Evolutionary conservation across 2,888 invertebrate species (phyloP).

Genomic region (Lasioglossum oenotherae): DNA sequence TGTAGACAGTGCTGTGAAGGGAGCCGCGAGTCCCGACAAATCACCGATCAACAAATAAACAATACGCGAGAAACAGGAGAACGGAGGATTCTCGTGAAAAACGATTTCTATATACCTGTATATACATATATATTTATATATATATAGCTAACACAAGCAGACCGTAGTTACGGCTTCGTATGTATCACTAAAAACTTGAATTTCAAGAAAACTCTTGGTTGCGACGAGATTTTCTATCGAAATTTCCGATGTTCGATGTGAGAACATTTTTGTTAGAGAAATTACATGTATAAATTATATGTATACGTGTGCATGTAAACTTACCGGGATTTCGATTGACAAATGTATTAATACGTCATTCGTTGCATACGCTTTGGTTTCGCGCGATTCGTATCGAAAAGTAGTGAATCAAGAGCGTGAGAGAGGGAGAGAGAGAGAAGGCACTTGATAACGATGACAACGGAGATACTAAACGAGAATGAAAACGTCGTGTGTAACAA

Average conservation of each 20-base stretch:
- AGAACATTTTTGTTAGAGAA: not conserved
- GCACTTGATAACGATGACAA: slow-evolving; percentile 62
- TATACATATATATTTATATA: not conserved
- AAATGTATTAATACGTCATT: slow-evolving; percentile 35
- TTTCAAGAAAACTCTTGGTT: not conserved
- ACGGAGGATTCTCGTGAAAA: slow-evolving; percentile 27
- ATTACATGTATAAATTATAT: not conserved
- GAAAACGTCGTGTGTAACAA: slow-evolving; percentile 51
- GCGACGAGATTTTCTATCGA: not conserved
- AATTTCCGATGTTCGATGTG: not conserved
- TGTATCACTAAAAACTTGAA: not conserved
- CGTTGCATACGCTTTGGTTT: slow-evolving; percentile 48
- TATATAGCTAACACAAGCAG: not conserved
- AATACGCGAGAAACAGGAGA: slow-evolving; percentile 32
- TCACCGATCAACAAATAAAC: slow-evolving; percentile 55
- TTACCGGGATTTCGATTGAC: slow-evolving; percentile 1
- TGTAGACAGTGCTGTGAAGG: slow-evolving; percentile 32
- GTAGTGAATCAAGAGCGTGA: slow-evolving; percentile 44
- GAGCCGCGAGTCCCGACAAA: slow-evolving; percentile 34
- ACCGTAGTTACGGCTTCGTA: not conserved
- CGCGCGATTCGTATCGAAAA: slow-evolving; percentile 48
- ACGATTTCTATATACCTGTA: slow-evolving; percentile 5
- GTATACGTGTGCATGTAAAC: not conserved
- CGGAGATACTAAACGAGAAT: slow-evolving; percentile 40
- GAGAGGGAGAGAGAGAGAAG: slow-evolving; percentile 56